Evolutionary conservation across 2,113 vertebrate genomes (phyloP).

Genomic region (Corapipo altera): DNA sequence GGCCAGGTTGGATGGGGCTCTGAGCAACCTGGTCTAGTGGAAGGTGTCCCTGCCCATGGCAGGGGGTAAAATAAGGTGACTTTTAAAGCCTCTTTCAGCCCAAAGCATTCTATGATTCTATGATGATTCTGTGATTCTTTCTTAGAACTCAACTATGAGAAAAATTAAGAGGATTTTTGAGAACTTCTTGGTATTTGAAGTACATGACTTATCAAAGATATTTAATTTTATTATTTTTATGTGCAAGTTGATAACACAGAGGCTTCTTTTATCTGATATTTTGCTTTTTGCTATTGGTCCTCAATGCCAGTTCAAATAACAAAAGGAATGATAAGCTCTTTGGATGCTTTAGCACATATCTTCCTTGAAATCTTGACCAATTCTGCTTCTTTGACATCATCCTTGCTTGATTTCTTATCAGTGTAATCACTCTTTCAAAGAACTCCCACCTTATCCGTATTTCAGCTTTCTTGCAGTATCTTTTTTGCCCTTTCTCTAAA

Average conservation of each 20-base stretch:
- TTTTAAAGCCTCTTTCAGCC: neutral
- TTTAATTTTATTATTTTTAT: neutral
- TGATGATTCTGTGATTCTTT: neutral
- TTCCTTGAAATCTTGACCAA: neutral
- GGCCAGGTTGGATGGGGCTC: neutral
- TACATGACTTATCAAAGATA: neutral
- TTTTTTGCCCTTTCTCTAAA: neutral
- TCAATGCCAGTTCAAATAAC: neutral
- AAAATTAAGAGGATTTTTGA: neutral
- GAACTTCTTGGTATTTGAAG: neutral
- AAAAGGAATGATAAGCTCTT: neutral
- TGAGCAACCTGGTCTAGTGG: neutral
- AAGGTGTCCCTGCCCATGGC: neutral
- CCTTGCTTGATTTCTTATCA: neutral
- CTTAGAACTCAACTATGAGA: neutral
- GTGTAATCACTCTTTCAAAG: neutral
- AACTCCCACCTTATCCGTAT: neutral
- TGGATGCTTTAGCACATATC: neutral
- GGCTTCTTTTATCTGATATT: neutral
- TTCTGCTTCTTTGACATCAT: neutral
- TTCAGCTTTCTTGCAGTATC: neutral
- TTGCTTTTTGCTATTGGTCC: neutral
- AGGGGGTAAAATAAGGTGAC: neutral
- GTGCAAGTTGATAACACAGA: neutral
- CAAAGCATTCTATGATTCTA: neutral